These are phyloP conservation scores for Rhagologus leucostigma DNA, from an alignment of 2,113 vertebrate species.

Conservation along the genomic window DNA sequence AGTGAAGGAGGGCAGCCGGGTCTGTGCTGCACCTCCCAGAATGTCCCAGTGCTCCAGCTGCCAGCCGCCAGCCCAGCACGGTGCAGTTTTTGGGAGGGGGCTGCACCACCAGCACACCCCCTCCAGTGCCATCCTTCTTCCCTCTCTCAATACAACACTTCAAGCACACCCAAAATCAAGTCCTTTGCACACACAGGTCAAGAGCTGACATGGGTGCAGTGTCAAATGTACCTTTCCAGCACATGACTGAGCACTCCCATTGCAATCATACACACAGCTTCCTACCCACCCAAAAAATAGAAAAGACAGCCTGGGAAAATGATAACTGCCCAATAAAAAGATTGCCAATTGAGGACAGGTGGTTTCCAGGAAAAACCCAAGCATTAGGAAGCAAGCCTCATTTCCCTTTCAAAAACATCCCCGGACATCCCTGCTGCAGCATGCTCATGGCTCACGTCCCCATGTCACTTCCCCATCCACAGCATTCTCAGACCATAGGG, in stretches of 20 bases:
- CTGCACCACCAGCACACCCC: background rate
- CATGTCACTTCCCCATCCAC: background rate
- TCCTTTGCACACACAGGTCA: background rate
- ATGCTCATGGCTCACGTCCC: background rate
- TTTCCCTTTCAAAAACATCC: background rate
- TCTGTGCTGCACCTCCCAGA: background rate
- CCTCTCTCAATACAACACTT: background rate
- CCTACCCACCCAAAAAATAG: background rate
- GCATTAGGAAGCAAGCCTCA: background rate
- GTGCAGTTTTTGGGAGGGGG: background rate
- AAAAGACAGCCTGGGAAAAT: background rate
- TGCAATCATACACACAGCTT: background rate
- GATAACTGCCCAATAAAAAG: background rate
- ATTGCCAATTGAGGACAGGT: background rate
- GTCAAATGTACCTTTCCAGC: background rate
- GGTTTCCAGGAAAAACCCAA: background rate
- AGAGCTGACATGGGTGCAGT: background rate
- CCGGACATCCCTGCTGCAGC: background rate
- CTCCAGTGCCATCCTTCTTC: background rate
- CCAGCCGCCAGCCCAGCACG: rapidly evolving
- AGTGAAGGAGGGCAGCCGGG: background rate
- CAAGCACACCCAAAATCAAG: background rate
- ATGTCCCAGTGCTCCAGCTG: background rate
- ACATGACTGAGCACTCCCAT: background rate
- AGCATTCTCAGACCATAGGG: background rate